Evolutionary conservation across 2,797 vertebrate species (phyloP).

Genomic region (Tangara arthus): DNA sequence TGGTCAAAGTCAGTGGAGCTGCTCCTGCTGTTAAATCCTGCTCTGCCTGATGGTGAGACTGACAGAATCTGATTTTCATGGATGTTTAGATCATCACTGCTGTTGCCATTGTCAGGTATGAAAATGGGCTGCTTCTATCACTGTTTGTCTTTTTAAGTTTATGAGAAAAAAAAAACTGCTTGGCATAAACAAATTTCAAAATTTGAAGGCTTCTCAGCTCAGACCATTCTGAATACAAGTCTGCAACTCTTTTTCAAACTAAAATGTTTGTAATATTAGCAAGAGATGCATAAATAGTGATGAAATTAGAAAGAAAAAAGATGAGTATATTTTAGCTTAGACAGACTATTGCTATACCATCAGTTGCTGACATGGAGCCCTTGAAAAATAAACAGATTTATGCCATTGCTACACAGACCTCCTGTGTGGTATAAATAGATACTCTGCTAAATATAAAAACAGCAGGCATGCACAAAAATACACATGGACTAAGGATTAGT

Average conservation of each 20-base stretch:
- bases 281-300: not conserved
- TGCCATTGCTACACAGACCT: constrained; percentile 7
- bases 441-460: constrained; percentile 46
- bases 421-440: constrained; percentile 62
- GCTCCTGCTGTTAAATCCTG: not conserved
- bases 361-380: constrained; percentile 4
- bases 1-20: not conserved
- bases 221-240: not conserved
- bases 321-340: constrained; percentile 27
- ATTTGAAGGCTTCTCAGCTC: not conserved
- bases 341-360: not conserved
- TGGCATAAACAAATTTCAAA: not conserved
- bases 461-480: constrained; percentile 2
- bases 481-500: constrained; percentile 50
- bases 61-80: not conserved
- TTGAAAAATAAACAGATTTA: constrained; percentile 63
- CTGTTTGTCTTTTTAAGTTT: not conserved
- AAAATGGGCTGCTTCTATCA: not conserved
- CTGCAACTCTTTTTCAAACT: not conserved
- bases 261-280: not conserved
- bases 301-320: not conserved
- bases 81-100: not conserved
- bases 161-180: not conserved
- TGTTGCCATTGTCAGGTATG: fast-evolving
- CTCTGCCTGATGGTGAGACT: not conserved